Base-by-base conservation (phyloP, 1,140 invertebrate genomes). In the Vollenhovia emeryi region DNA sequence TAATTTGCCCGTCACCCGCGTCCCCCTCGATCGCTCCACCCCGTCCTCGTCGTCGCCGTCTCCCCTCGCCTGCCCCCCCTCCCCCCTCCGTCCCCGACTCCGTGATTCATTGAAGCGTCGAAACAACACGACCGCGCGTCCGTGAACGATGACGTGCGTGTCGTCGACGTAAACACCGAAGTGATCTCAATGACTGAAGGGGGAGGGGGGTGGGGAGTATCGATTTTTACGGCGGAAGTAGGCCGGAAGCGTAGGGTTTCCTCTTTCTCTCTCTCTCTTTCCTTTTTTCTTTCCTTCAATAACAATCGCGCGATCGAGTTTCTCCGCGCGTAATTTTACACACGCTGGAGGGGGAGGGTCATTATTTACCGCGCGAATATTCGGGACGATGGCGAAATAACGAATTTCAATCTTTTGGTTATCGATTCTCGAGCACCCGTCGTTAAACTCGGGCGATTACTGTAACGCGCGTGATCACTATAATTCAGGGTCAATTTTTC, bases 61-160 rank as follows among this genome's bases (percentile, higher is more conserved):
- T n/a, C n/a, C n/a, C n/a, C n/a, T n/a, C n/a, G n/a, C n/a, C n/a
- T n/a, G n/a, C n/a, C n/a, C n/a, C n/a, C n/a, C n/a, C n/a, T n/a
- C n/a, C n/a, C n/a, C 33, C 33, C 33, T 2, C 33, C 33, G 33
- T 36, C 33, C 6, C 43, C 18, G 33, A 33, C 68, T 57, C 40
- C 43, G 18, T 64, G 45, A 52, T 79, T 64, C 82, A 66, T 78
- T 79, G 66, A 82, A 57, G 74, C 57, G 59, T 78, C 57, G 73
- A 78, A 36, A 57, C 55, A 71, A 82, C 64, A 45, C 40, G 57
- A 50, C 27, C 18, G 40, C 27, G 43, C 59, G 75, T 64, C 50
- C 66, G 43, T 24, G 45, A 79, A 79, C 78, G 78, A 82, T 71
- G 66, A 80, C 48, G 50, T 43, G 66, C 66, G 66, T 57, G 66